A percentile compares a stretch with the other conserved stretches of the same genome.
These are phyloP conservation scores for Caradrina clavipalpis DNA, from an alignment of 2,888 invertebrate genomes.

Conservation along the genomic window DNA sequence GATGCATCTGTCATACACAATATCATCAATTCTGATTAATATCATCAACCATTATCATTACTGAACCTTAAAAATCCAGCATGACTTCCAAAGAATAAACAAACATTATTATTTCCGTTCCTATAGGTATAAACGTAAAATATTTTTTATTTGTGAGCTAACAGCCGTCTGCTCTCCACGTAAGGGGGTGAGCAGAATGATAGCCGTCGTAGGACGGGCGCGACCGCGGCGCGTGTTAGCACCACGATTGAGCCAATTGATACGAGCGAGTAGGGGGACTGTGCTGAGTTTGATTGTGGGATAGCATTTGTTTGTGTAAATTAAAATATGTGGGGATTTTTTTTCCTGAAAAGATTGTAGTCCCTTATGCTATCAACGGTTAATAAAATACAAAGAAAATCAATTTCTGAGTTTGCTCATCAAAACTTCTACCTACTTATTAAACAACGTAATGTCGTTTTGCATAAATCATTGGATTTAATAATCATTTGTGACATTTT, in stretches of 20 bases:
- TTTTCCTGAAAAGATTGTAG: not conserved
- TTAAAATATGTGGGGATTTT: not conserved
- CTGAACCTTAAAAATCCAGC: not conserved
- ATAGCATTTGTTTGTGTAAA: not conserved
- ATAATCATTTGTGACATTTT: too few species aligned
- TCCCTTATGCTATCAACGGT: too few species aligned
- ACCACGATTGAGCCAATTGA: conserved; percentile 83
- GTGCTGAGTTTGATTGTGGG: conserved; percentile 7
- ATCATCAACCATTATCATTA: too few species aligned
- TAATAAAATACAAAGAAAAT: too few species aligned
- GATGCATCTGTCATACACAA: too few species aligned
- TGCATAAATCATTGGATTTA: too few species aligned
- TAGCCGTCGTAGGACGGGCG: conserved; percentile 56
- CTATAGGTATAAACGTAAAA: conserved; percentile 30
- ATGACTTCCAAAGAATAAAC: not conserved
- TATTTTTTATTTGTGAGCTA: conserved; percentile 55
- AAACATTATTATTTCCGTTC: not conserved
- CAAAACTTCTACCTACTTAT: too few species aligned
- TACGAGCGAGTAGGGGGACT: conserved; percentile 57
- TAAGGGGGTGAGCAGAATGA: conserved; percentile 49
- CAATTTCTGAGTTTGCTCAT: too few species aligned
- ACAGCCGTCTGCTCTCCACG: conserved; percentile 44
- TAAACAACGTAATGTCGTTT: too few species aligned
- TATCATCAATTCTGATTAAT: too few species aligned
- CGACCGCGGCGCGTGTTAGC: conserved; percentile 84